Evolutionary conservation across 2,797 vertebrate species (phyloP).

Genomic region (Petrocephalus schoutedeni): DNA sequence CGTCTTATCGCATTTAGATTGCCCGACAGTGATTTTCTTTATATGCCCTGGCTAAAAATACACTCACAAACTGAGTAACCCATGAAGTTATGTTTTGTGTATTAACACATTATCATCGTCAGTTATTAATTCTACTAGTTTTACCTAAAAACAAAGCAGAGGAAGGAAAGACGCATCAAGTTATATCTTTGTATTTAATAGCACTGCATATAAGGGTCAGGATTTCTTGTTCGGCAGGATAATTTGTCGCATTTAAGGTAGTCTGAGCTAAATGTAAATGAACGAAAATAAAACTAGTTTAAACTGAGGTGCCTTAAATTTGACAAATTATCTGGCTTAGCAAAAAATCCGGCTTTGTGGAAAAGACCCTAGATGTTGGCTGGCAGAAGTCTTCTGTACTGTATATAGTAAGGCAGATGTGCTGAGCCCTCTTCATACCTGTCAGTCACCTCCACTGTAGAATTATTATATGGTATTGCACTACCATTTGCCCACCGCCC

Average conservation of each 20-base stretch:
- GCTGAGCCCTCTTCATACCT: neutral
- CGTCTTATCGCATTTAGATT: no score
- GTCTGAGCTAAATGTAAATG: neutral
- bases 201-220: neutral
- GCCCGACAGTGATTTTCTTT: no score
- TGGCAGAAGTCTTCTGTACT: neutral
- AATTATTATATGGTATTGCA: neutral
- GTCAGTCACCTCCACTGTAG: neutral
- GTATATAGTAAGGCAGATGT: neutral
- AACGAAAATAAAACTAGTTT: neutral
- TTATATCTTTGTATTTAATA: neutral
- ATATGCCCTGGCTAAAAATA: no score
- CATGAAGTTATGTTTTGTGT: no score
- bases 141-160: neutral
- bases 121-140: neutral
- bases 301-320: neutral
- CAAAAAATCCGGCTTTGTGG: neutral
- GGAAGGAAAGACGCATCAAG: neutral
- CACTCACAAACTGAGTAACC: no score
- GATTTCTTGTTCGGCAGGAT: neutral
- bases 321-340: neutral
- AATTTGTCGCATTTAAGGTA: no score
- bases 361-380: neutral
- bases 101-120: no score
- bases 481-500: neutral